Evolutionary conservation across 2,888 invertebrate species (phyloP).

Genomic region (Pinctada fucata): DNA sequence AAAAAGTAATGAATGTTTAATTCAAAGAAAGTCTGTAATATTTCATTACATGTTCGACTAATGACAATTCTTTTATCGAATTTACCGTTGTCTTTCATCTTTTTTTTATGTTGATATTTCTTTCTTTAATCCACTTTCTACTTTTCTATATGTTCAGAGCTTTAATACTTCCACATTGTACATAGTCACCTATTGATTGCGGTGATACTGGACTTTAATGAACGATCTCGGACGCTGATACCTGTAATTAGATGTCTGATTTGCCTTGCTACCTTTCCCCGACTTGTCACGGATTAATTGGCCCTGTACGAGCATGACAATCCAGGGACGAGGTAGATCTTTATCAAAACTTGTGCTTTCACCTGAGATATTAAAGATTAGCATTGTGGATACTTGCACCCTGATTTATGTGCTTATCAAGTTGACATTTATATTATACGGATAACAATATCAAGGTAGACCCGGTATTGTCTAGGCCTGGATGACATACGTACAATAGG

Average conservation of each 20-base stretch:
- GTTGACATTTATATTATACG: slow-evolving; percentile 24
- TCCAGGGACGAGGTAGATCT: background rate
- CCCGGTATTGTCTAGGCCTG: slow-evolving; percentile 16
- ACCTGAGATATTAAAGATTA: background rate
- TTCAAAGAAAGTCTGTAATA: too few relatives aligned
- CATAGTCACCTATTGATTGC: background rate
- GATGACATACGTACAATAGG: slow-evolving; percentile 20
- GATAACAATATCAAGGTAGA: slow-evolving; percentile 21
- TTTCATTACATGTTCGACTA: too few relatives aligned
- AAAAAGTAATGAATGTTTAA: too few relatives aligned
- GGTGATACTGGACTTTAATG: background rate
- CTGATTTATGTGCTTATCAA: slow-evolving; percentile 18
- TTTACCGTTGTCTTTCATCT: too few relatives aligned
- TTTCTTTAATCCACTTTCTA: too few relatives aligned
- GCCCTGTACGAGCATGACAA: background rate
- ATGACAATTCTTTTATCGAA: too few relatives aligned
- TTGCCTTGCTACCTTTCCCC: background rate
- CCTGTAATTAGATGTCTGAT: background rate
- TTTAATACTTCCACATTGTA: too few relatives aligned
- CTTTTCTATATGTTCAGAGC: too few relatives aligned
- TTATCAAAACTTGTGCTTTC: background rate
- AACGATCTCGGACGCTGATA: background rate
- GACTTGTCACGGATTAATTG: background rate
- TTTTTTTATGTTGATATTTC: too few relatives aligned
- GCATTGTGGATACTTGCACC: background rate